Base-by-base conservation (phyloP, 2,113 vertebrate genomes). In the Hiodon alosoides region DNA sequence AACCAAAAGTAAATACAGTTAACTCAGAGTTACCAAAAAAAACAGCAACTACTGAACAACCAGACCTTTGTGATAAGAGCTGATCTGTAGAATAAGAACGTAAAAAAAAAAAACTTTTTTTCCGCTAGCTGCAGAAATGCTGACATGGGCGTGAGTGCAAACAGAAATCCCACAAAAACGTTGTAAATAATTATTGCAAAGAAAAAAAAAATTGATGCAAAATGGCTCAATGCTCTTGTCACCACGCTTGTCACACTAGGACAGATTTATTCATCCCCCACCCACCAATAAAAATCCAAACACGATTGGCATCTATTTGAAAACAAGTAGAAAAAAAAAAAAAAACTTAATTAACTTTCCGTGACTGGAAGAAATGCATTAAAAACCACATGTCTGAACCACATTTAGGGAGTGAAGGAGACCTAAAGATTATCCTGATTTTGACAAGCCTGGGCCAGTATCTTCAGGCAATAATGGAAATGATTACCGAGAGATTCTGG, bases 371-470 rank as follows among this genome's bases (percentile, higher is more conserved):
- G 3, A 65, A 46, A 65, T 17, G 46, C 2, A 47, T 31, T 31
- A 31, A 31, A 31, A 31, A 31, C 31, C 31, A 31, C 31, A n/a
- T n/a, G n/a, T n/a, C n/a, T n/a, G 31, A 31, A 31, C 31, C 31
- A 31, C 31, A 31, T 31, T 31, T 31, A 31, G 31, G 31, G 31
- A 31, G 31, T 31, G 31, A 31, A 31, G 77, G 79, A 82, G 81
- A 77, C 50, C 0, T 72, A 47, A 13, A 5, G 69, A 75, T 14
- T 11, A 16, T 61, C 50, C 46, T 75, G 60, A 53, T 54, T 76
- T 86, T 77, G 13, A 81, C 74, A 74, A 73, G 10, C 68, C 58
- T 61, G 64, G 67, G 60, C 51, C 48, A 60, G 71, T 54, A 76
- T 69, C 76, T 76, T 71, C 53, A 78, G 72, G 71, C 72, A 73